Percentiles rank a stretch among this genome's conserved stretches.
Conservation (phyloP, 2,113 vertebrate species). For the Falcunculus frontatus region DNA sequence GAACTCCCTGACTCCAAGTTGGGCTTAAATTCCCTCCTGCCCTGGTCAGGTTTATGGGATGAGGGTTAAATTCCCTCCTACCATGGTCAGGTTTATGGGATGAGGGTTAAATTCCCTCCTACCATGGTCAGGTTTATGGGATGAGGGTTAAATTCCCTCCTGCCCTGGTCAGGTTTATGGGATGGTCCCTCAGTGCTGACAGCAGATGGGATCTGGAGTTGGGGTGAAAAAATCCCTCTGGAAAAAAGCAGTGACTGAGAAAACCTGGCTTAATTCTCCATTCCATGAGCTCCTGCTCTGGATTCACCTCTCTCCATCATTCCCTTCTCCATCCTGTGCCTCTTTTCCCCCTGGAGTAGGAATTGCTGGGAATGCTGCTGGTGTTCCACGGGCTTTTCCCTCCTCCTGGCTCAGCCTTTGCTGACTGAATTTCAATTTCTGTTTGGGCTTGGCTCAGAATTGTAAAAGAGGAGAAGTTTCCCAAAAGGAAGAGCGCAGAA, state of each 20-base stretch:
- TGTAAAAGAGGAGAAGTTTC: not conserved
- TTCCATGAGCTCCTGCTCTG: not conserved
- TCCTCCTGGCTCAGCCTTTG: not conserved
- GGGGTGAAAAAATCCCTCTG: not conserved
- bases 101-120: not conserved
- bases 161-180: not conserved
- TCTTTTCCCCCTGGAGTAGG: not conserved
- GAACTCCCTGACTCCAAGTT: not conserved
- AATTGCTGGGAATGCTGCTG: not conserved
- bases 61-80: not conserved
- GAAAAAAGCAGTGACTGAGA: not conserved
- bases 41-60: too few species aligned
- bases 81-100: not conserved
- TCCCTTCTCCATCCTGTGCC: not conserved
- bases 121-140: not conserved
- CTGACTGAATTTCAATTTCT: not conserved
- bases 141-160: not conserved
- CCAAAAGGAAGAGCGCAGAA: not conserved
- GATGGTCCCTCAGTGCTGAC: not conserved
- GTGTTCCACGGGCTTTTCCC: not conserved
- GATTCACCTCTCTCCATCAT: fast-evolving
- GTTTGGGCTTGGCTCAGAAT: not conserved
- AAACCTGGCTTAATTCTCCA: not conserved
- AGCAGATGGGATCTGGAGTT: not conserved
- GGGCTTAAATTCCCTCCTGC: not conserved